Evolutionary conservation across 2,797 vertebrate genomes (phyloP).

Genomic region (Sebastes taczanowskii): DNA sequence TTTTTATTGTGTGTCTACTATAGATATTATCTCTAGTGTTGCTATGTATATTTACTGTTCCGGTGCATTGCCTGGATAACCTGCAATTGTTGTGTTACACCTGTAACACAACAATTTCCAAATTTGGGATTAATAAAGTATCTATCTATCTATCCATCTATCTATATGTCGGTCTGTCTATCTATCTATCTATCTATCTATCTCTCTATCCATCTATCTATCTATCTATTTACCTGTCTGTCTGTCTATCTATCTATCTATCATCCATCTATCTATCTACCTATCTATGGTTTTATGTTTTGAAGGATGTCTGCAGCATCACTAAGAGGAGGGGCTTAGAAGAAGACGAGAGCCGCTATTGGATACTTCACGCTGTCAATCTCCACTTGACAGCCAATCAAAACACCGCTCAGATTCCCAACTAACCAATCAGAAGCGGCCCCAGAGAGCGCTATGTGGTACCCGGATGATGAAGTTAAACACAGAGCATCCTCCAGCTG

Average conservation of each 20-base stretch:
- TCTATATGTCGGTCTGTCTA: too few species aligned
- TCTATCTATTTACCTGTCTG: not conserved
- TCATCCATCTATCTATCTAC: too few species aligned
- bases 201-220: too few species aligned
- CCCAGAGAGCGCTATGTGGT: not conserved
- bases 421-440: constrained; percentile 38
- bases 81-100: too few species aligned
- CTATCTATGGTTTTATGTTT: not conserved
- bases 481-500: constrained; percentile 43
- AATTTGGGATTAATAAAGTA: too few species aligned
- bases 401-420: not conserved
- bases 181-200: not conserved
- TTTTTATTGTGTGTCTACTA: too few species aligned
- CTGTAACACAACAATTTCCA: too few species aligned
- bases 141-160: too few species aligned
- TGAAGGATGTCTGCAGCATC: not conserved
- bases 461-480: constrained; percentile 5
- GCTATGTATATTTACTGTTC: too few species aligned
- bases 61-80: too few species aligned
- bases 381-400: constrained; percentile 23
- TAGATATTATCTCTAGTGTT: too few species aligned
- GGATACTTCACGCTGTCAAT: accelerated
- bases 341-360: not conserved
- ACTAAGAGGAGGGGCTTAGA: not conserved
- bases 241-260: not conserved